phyloP scores from a whole-genome alignment of 2,888 invertebrate species.

The Trichacis sp. region DNA sequence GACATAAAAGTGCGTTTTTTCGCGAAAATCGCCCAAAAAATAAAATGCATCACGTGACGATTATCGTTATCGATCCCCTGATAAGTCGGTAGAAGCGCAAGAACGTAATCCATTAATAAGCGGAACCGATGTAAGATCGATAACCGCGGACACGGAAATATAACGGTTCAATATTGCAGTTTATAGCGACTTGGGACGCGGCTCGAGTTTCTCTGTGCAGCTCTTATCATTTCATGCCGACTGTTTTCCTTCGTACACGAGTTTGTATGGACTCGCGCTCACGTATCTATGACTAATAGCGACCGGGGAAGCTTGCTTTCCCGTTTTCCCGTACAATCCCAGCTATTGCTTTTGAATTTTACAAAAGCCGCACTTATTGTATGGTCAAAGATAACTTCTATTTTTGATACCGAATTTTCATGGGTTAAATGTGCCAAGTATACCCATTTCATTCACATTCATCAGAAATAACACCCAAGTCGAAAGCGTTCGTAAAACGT shows the following conservation, averaged over 20 bases:
- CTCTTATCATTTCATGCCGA: slow-evolving; percentile 20
- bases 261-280: slow-evolving; percentile 10
- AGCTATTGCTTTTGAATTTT: slow-evolving; percentile 42
- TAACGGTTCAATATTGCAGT: slow-evolving; percentile 53
- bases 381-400: slow-evolving; percentile 27
- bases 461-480: no score
- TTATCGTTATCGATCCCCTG: not conserved
- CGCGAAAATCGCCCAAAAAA: no score
- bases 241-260: slow-evolving; percentile 12
- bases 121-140: slow-evolving; percentile 49
- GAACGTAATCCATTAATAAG: slow-evolving; percentile 31
- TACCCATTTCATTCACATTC: no score
- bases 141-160: slow-evolving; percentile 55
- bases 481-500: no score
- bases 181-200: slow-evolving; percentile 47
- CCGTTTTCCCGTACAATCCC: slow-evolving; percentile 44
- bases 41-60: no score
- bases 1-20: no score
- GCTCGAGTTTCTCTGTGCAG: slow-evolving; percentile 10
- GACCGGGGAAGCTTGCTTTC: slow-evolving; percentile 32
- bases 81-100: not conserved
- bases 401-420: no score
- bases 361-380: slow-evolving; percentile 34
- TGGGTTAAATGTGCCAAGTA: no score
- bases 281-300: slow-evolving; percentile 32